Conservation (phyloP, 2,888 invertebrate species). For the Nomada ruficornis region DNA sequence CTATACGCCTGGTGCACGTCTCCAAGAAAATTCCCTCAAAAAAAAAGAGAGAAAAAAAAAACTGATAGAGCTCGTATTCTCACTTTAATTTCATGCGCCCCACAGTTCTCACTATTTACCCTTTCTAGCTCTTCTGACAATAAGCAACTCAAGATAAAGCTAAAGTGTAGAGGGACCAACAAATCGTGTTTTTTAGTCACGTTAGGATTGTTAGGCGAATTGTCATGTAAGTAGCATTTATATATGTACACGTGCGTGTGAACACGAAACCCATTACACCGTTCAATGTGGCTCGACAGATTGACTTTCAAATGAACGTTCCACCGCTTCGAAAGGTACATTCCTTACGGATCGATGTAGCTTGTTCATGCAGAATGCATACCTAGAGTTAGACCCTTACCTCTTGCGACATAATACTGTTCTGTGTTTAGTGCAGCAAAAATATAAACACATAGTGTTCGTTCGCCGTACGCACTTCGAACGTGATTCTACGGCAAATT, state of each 20-base stretch:
- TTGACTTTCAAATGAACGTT: constrained; percentile 34
- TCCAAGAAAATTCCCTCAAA: background rate
- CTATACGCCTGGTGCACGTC: constrained; percentile 57
- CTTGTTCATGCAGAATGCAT: constrained; percentile 42
- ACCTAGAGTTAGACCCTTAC: constrained; percentile 31
- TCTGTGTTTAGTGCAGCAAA: constrained; percentile 30
- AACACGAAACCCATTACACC: constrained; percentile 55
- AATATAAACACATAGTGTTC: background rate
- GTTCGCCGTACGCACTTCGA: constrained; percentile 20
- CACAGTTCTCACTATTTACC: constrained; percentile 71
- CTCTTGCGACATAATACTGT: background rate
- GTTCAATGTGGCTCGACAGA: constrained; percentile 46
- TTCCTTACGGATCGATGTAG: constrained; percentile 20
- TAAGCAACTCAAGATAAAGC: constrained; percentile 84
- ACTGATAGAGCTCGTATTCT: constrained; percentile 50
- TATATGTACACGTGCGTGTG: constrained; percentile 65
- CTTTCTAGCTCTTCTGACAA: constrained; percentile 81
- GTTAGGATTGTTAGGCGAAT: constrained; percentile 84
- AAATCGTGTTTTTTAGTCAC: constrained; percentile 74
- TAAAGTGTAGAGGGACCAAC: constrained; percentile 84
- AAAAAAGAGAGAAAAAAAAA: constrained; percentile 23
- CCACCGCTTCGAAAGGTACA: constrained; percentile 40
- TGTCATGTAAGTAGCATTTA: constrained; percentile 73
- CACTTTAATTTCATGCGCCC: constrained; percentile 62
- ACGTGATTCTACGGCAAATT: constrained; percentile 23